phyloP scores from a whole-genome alignment of 1,140 invertebrate genomes.

The Camponotus floridanus region DNA sequence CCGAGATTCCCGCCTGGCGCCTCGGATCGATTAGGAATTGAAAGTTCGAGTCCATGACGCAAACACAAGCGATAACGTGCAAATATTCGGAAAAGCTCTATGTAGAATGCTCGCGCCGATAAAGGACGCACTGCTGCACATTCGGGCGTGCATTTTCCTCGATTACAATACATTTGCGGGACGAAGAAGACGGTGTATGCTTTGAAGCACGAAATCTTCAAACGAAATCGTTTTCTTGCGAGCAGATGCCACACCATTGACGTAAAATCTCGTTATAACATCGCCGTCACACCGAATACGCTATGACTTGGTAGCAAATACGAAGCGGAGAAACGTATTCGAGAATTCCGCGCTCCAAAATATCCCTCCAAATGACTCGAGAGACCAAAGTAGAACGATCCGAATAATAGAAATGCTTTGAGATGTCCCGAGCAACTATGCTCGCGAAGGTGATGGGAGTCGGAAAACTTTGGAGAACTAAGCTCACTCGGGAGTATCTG shows the following conservation, averaged over 20 bases:
- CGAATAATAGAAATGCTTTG: slow-evolving; percentile 58
- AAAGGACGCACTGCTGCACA: slow-evolving; percentile 65
- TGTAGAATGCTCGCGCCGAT: slow-evolving; percentile 40
- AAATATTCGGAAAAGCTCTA: slow-evolving; percentile 23
- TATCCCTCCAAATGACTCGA: slow-evolving; percentile 28
- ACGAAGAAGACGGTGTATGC: slow-evolving; percentile 42
- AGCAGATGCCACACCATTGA: slow-evolving; percentile 8
- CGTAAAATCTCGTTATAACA: slow-evolving; percentile 5
- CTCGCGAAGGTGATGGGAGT: slow-evolving; percentile 37
- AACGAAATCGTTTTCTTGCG: slow-evolving; percentile 44
- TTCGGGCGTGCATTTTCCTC: slow-evolving; percentile 68
- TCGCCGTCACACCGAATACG: background rate
- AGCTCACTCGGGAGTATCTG: slow-evolving; percentile 41
- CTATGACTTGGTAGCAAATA: background rate
- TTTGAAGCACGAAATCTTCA: slow-evolving; percentile 70
- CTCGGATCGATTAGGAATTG: slow-evolving; percentile 50
- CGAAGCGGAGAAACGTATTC: background rate
- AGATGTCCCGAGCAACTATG: slow-evolving; percentile 38
- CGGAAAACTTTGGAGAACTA: slow-evolving; percentile 50
- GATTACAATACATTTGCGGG: slow-evolving; percentile 60
- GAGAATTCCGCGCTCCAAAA: slow-evolving; percentile 20
- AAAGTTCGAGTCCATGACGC: slow-evolving; percentile 48
- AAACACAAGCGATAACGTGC: slow-evolving; percentile 54
- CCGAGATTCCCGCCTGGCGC: slow-evolving; percentile 28
- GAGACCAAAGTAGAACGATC: slow-evolving; percentile 26